These are phyloP conservation scores for Phasia obesa DNA, from an alignment of 2,888 invertebrate species.

Conservation along the genomic window DNA sequence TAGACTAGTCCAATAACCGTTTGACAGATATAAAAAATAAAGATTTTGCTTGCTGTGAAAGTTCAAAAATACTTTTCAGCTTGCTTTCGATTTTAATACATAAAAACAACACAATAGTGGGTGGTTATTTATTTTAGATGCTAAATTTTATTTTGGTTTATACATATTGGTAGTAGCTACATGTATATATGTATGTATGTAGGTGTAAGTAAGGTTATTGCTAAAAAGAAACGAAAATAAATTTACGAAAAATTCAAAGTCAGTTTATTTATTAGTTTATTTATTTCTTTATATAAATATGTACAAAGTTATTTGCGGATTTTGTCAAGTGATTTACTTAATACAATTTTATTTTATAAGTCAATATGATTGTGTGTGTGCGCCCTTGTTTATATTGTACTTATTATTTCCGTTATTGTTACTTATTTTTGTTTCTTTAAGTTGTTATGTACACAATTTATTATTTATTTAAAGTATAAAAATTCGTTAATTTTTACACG, in stretches of 20 bases:
- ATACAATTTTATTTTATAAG: slow-evolving; percentile 47
- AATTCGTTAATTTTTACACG: too few relatives aligned
- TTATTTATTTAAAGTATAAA: too few relatives aligned
- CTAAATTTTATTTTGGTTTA: neutral
- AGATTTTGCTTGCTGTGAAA: too few relatives aligned
- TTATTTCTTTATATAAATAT: slow-evolving; percentile 1
- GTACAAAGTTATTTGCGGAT: slow-evolving; percentile 33
- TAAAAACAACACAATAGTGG: neutral
- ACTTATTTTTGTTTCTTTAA: too few relatives aligned
- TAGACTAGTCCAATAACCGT: too few relatives aligned
- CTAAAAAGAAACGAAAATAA: neutral
- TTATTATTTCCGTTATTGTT: too few relatives aligned
- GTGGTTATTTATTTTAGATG: neutral
- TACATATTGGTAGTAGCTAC: neutral
- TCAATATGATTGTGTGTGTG: neutral
- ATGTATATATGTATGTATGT: too few relatives aligned
- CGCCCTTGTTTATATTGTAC: too few relatives aligned
- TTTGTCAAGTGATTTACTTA: slow-evolving; percentile 57
- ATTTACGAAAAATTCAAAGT: neutral
- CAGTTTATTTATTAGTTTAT: neutral
- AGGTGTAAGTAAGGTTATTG: neutral
- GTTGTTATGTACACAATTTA: too few relatives aligned
- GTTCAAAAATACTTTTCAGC: neutral
- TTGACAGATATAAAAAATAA: too few relatives aligned
- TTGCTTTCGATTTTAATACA: neutral